Conservation (phyloP, 2,113 vertebrate species). For the Merops nubicus region DNA sequence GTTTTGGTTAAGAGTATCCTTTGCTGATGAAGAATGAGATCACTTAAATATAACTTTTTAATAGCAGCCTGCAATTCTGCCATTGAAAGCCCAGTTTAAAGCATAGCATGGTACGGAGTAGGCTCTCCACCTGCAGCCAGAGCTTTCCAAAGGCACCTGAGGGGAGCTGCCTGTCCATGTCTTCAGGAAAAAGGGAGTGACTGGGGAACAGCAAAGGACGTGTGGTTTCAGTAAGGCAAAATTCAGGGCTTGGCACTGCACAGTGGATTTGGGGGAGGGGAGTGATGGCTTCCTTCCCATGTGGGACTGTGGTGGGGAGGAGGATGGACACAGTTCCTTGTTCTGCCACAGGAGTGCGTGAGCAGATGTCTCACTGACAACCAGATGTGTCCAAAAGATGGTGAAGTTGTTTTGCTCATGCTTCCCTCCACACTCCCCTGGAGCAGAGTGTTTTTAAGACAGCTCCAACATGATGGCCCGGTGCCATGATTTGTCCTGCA, state of each 20-base stretch:
- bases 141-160: not conserved
- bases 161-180: not conserved
- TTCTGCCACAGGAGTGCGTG: fast-evolving
- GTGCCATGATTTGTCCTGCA: not conserved
- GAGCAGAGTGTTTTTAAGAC: fast-evolving
- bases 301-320: not conserved
- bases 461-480: fast-evolving
- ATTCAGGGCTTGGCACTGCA: fast-evolving
- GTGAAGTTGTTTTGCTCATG: not conserved
- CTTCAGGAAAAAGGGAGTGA: not conserved
- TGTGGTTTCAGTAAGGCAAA: not conserved
- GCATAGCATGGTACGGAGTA: not conserved
- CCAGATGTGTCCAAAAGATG: not conserved
- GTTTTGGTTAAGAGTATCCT: conserved; percentile 58
- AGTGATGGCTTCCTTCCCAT: not conserved
- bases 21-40: conserved; percentile 55
- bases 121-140: conserved; percentile 16
- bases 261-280: not conserved
- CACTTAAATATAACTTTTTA: conserved; percentile 50
- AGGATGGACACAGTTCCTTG: not conserved
- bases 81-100: conserved; percentile 7
- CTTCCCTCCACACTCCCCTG: fast-evolving
- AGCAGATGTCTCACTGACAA: not conserved
- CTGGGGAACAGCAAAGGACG: fast-evolving
- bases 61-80: conserved; percentile 46